Conservation (phyloP, 37 sponge, comb jelly and placozoan genomes). For the Beroe forskalii region DNA sequence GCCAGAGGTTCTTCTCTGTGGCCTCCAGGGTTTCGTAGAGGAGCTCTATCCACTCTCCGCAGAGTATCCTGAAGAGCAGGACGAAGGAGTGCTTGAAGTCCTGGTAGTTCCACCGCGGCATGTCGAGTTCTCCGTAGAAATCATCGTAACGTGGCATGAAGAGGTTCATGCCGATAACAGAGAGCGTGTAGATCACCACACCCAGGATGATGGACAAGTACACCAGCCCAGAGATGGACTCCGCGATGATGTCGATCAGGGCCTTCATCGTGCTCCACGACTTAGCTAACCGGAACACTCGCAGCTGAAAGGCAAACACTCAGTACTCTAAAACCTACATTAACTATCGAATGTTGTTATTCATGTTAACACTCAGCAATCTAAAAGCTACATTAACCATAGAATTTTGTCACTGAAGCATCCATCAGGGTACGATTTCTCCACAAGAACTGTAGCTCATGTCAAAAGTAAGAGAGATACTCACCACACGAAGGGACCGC, state of each 20-base stretch:
- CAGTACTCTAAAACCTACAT: too few relatives aligned
- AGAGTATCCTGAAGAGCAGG: conserved; percentile 66
- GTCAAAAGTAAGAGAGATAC: too few relatives aligned
- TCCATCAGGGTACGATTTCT: too few relatives aligned
- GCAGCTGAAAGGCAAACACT: conserved; percentile 65
- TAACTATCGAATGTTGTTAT: too few relatives aligned
- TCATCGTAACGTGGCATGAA: background rate
- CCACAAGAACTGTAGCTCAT: too few relatives aligned
- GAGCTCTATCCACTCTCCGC: conserved; percentile 68
- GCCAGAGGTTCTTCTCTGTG: background rate
- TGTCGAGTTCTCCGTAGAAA: background rate
- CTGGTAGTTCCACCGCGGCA: conserved; percentile 37
- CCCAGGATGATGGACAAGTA: conserved; percentile 66
- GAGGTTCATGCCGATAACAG: conserved; percentile 66
- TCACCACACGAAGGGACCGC: conserved; percentile 30
- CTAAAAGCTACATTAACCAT: too few relatives aligned
- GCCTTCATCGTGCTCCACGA: conserved; percentile 69
- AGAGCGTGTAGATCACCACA: conserved; percentile 65
- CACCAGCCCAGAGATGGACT: conserved; percentile 45
- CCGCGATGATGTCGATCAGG: conserved; percentile 48
- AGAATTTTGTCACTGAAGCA: too few relatives aligned
- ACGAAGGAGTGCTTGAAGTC: conserved; percentile 65
- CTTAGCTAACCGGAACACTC: conserved; percentile 64
- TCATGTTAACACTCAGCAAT: too few relatives aligned
- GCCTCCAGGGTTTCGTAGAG: conserved; percentile 66